These are phyloP conservation scores for Hippocampus abdominalis DNA, from an alignment of 2,113 vertebrate species.

Conservation along the genomic window DNA sequence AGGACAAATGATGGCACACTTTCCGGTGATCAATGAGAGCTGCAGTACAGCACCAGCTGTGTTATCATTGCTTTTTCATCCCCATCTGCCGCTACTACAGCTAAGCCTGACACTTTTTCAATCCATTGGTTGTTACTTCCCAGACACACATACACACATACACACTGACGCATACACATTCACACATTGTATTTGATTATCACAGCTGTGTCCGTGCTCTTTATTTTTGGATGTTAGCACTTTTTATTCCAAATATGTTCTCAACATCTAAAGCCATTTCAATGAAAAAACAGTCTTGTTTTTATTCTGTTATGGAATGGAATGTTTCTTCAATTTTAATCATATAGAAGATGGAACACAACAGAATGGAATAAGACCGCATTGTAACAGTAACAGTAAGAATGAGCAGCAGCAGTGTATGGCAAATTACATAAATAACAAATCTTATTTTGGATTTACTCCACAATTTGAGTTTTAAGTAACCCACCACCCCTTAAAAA, in stretches of 20 bases:
- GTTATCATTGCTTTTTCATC: slow-evolving; percentile 45
- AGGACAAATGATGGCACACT: slow-evolving; percentile 31
- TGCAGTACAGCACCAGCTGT: slow-evolving; percentile 45
- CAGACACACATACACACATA: slow-evolving; percentile 17
- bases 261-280: slow-evolving; percentile 11
- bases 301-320: not conserved
- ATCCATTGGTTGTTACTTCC: slow-evolving; percentile 44
- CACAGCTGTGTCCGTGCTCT: slow-evolving; percentile 38
- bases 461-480: not conserved
- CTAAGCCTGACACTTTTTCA: slow-evolving; percentile 53
- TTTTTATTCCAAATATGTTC: slow-evolving; percentile 38
- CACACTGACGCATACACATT: slow-evolving; percentile 1
- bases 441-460: not conserved
- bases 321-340: not conserved
- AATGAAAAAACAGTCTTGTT: not conserved
- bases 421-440: too few species aligned
- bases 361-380: not conserved
- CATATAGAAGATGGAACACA: not conserved
- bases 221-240: slow-evolving; percentile 30
- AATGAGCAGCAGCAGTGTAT: not conserved
- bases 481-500: too few species aligned
- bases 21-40: slow-evolving; percentile 44
- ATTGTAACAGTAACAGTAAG: not conserved
- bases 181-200: slow-evolving; percentile 29
- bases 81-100: slow-evolving; percentile 62